Base-by-base conservation (phyloP, 2,888 invertebrate species). In the Drosophila borborema region DNA sequence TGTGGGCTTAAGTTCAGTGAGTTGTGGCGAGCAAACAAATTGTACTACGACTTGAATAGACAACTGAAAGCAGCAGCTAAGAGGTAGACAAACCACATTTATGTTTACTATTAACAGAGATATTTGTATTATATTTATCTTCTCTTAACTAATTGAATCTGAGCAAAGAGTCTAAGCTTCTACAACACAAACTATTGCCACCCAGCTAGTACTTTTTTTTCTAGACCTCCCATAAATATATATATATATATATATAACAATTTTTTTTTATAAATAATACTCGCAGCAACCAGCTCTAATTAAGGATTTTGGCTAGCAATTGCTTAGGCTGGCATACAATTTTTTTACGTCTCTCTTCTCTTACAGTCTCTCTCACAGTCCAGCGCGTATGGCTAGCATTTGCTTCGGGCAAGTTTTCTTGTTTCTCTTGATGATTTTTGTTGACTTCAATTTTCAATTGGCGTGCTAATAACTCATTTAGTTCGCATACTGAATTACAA, bases 381-480 rank as follows among this genome's bases (percentile, higher is more conserved):
- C 48, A 38, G 12, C 46, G 20, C 20, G 38, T 64, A 23, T 10
- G 20, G 28, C 51, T 14, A 12, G 45, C 0, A 28, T 28, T 18
- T 5, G 63, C n/a, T 23, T 10, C 54, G 14, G 48, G 34, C 38
- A 8, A 40, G n/a, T 34, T 18, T 69, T 64, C 38, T 36, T 72
- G 31, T 28, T 41, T 38, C 38, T 43, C 54, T 31, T 60, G 53
- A 54, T 70, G 41, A 61, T 58, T 75, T 68, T 40, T 70, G 72
- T 72, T 78, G 71, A 75, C 84, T 77, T 81, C 89, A 78, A 70
- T 72, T 91, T 86, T 80, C 90, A 87, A 91, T 92, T 91, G 86
- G 92, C 92, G 91, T 91, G 91, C 77, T 92, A 90, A 90, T 91
- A 92, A 89, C 91, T 92, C 92, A 91, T 91, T 92, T 91, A 91